phyloP scores from a whole-genome alignment of 2,113 vertebrate species.

The Thomomys bottae region DNA sequence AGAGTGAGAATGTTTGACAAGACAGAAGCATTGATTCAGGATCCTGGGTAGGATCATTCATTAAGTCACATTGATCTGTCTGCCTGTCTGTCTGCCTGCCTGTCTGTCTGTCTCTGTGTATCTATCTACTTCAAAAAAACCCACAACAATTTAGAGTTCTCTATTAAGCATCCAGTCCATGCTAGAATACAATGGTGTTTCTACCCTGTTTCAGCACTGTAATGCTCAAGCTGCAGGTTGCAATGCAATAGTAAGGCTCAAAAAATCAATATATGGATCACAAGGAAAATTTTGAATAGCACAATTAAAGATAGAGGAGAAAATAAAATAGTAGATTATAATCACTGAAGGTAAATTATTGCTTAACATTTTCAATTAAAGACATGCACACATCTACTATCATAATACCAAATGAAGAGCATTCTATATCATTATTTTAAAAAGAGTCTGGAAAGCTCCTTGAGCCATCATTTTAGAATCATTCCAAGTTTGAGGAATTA shows the following conservation, averaged over 20 bases:
- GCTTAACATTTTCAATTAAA: conserved; percentile 45
- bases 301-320: not conserved
- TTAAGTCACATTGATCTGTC: not conserved
- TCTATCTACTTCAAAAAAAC: too few species aligned
- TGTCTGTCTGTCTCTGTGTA: too few species aligned
- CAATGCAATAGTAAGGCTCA: not conserved
- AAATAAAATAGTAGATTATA: conserved; percentile 24
- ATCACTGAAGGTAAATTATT: not conserved
- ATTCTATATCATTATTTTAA: not conserved
- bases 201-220: not conserved
- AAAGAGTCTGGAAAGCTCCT: conserved; percentile 8
- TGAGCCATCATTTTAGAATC: conserved; percentile 14
- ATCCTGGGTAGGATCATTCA: not conserved
- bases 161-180: not conserved
- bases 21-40: not conserved
- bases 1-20: not conserved
- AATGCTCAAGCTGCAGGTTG: not conserved
- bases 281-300: not conserved
- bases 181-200: not conserved
- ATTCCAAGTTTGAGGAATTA: not conserved
- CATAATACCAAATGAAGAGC: not conserved
- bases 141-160: not conserved
- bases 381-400: not conserved
- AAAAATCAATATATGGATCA: not conserved
- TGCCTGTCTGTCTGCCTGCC: not conserved